Evolutionary conservation across 2,888 invertebrate species (phyloP).

Genomic region (Tetramorium bicarinatum): DNA sequence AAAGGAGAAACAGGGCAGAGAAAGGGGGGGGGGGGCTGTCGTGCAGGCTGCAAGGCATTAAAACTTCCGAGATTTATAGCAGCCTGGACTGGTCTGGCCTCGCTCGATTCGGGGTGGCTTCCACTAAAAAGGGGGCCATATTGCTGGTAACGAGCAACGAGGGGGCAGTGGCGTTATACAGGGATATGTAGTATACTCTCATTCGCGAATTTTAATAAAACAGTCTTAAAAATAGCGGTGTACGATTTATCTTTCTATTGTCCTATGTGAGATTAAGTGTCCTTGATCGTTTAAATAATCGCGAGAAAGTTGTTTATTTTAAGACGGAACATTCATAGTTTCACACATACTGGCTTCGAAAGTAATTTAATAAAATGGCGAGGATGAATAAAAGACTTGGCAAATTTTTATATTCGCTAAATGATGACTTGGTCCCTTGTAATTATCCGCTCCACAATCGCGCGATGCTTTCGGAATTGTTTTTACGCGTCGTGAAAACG

Average conservation of each 20-base stretch:
- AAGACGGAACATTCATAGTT: not conserved
- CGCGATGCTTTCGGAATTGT: slow-evolving; percentile 19
- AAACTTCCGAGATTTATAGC: slow-evolving; percentile 85
- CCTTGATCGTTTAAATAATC: not conserved
- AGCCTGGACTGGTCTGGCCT: slow-evolving; percentile 76
- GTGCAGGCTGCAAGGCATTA: slow-evolving; percentile 84
- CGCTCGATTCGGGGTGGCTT: slow-evolving; percentile 76
- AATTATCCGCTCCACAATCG: slow-evolving; percentile 3
- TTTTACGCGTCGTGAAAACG: slow-evolving; percentile 46
- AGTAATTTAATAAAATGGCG: not conserved
- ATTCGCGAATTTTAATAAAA: slow-evolving; percentile 66
- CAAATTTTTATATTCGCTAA: slow-evolving; percentile 12
- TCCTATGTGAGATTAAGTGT: not conserved
- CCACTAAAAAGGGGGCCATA: slow-evolving; percentile 73
- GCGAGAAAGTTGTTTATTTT: not conserved
- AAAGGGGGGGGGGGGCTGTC: slow-evolving; percentile 64
- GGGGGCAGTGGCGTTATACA: slow-evolving; percentile 48
- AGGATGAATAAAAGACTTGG: not conserved
- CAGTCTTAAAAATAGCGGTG: not conserved
- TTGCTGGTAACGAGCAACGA: slow-evolving; percentile 75
- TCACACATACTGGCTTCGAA: not conserved
- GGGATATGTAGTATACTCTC: slow-evolving; percentile 59
- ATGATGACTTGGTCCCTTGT: not conserved
- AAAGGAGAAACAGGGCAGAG: slow-evolving; percentile 60
- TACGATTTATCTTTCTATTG: not conserved